A percentile compares a stretch with the other conserved stretches of the same genome.
These are phyloP conservation scores for Manacus vitellinus DNA, from an alignment of 2,113 vertebrate species.

Conservation along the genomic window DNA sequence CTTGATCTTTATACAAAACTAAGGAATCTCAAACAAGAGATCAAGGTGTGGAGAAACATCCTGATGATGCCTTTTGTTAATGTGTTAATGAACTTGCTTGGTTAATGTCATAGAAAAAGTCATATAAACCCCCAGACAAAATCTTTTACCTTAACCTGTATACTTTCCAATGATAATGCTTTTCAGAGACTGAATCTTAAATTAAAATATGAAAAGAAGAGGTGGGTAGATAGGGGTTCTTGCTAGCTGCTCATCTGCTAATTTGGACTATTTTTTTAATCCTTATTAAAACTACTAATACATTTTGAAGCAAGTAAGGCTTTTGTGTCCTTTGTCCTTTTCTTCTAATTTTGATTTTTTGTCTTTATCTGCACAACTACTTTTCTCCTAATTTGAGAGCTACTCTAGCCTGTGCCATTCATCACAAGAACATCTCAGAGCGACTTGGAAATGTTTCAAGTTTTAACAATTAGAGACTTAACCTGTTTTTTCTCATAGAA, in stretches of 20 bases:
- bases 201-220: constrained; percentile 61
- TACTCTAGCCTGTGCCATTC: constrained; percentile 26
- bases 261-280: background rate
- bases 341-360: constrained; percentile 26
- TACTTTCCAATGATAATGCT: background rate
- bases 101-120: background rate
- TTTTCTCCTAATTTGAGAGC: constrained; percentile 12
- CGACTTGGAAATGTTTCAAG: constrained; percentile 44
- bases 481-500: constrained; percentile 21
- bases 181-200: constrained; percentile 46
- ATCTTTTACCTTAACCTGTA: background rate
- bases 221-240: constrained; percentile 1
- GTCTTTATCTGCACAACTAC: constrained; percentile 4
- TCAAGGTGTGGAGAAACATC: background rate
- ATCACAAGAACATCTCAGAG: constrained; percentile 18
- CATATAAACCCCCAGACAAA: background rate
- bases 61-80: constrained; percentile 4
- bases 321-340: constrained; percentile 7
- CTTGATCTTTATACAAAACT: constrained; percentile 5
- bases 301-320: background rate
- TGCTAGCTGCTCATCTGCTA: constrained; percentile 48
- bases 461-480: constrained; percentile 39
- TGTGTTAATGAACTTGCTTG: constrained; percentile 28
- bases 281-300: background rate
- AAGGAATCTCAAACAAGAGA: constrained; percentile 6